A percentile compares a stretch with the other conserved stretches of the same genome.
Evolutionary conservation across 2,797 vertebrate species (phyloP).

Genomic region (Mionectes olivaceus): DNA sequence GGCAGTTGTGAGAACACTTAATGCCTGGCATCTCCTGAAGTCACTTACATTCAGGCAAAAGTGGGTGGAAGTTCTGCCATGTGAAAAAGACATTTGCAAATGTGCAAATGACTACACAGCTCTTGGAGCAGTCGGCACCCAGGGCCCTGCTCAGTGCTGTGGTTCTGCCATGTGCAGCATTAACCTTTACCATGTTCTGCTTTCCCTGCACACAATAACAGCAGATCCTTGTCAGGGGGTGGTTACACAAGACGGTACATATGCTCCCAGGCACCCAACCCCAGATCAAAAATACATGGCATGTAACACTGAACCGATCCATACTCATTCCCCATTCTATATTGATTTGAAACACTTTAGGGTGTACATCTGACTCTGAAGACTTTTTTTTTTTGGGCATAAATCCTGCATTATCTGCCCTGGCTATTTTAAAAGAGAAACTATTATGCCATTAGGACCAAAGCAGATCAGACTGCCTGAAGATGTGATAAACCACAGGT

Average conservation of each 20-base stretch:
- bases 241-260: neutral
- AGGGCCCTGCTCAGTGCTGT: neutral
- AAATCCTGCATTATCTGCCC: neutral
- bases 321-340: neutral
- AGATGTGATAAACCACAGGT: neutral
- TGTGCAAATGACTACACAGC: constrained; percentile 47
- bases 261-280: constrained; percentile 8
- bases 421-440: neutral
- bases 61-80: constrained; percentile 60
- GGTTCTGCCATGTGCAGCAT: constrained; percentile 38
- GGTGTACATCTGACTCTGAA: neutral
- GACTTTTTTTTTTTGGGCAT: neutral
- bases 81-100: constrained; percentile 47
- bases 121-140: neutral
- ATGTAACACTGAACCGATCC: neutral
- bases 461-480: neutral
- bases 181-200: constrained; percentile 54
- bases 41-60: constrained; percentile 51
- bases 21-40: constrained; percentile 24
- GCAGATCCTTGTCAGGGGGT: constrained; percentile 52
- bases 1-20: constrained; percentile 60
- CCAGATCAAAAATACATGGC: constrained; percentile 15
- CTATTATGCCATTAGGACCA: neutral
- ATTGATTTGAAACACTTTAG: neutral
- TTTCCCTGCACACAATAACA: constrained; percentile 33